Evolutionary conservation across 2,888 invertebrate species (phyloP).

Genomic region (Vesta saturnalis): DNA sequence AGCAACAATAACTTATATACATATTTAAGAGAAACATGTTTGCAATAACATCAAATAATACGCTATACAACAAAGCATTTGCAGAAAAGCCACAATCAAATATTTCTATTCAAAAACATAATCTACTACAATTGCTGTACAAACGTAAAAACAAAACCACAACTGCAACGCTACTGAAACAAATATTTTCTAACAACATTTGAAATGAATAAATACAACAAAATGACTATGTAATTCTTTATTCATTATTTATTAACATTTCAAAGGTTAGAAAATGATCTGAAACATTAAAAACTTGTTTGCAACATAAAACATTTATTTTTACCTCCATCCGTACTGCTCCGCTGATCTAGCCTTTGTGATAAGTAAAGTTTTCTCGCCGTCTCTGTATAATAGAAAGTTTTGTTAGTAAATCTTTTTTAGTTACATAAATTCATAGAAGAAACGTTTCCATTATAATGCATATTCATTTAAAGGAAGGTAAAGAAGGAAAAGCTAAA

Average conservation of each 20-base stretch:
- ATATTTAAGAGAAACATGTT: no score
- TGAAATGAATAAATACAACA: conserved; percentile 4
- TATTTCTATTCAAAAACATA: conserved; percentile 22
- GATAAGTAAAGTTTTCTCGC: conserved; percentile 63
- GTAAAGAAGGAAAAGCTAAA: conserved; percentile 2
- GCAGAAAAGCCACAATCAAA: conserved; percentile 27
- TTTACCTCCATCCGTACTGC: conserved; percentile 62
- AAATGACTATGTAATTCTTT: background rate
- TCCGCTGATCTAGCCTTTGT: conserved; percentile 64
- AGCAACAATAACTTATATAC: no score
- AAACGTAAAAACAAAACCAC: background rate
- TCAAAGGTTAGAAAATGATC: conserved; percentile 21
- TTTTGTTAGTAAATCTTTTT: conserved; percentile 25
- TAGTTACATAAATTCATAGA: background rate
- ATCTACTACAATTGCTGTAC: conserved; percentile 14
- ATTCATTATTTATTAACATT: conserved; percentile 19
- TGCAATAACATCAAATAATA: conserved; percentile 18
- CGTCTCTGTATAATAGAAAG: conserved; percentile 59
- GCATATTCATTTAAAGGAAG: conserved; percentile 1
- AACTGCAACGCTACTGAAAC: background rate
- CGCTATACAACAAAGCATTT: conserved; percentile 27
- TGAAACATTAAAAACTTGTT: background rate
- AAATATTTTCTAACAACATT: no score
- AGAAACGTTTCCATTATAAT: background rate
- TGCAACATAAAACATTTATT: conserved; percentile 34